Conservation (phyloP, 2,797 vertebrate species). For the Synanceia verrucosa region DNA sequence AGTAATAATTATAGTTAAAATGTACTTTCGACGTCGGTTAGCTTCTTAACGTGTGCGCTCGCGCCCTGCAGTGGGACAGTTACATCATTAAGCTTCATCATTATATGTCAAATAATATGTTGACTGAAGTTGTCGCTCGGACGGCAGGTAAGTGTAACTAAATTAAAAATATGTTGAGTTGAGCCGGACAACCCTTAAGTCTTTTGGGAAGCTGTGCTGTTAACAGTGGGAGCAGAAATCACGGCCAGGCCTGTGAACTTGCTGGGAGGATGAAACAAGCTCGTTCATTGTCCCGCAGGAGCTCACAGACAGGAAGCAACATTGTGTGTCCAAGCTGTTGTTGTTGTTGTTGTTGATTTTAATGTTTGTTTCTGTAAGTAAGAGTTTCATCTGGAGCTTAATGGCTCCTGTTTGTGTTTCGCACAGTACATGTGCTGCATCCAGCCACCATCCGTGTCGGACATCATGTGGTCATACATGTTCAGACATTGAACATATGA, state of each 20-base stretch:
- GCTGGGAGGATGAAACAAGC: slow-evolving; percentile 57
- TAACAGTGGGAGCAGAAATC: slow-evolving; percentile 45
- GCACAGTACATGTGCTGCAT: slow-evolving; percentile 54
- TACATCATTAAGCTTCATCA: no score
- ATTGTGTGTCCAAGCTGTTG: slow-evolving; percentile 29
- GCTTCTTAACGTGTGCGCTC: neutral
- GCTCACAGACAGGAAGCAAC: slow-evolving; percentile 47
- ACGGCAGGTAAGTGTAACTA: no score
- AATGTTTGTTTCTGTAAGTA: slow-evolving; percentile 42
- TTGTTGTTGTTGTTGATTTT: slow-evolving; percentile 26
- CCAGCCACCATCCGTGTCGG: slow-evolving; percentile 72
- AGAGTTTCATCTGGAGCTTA: slow-evolving; percentile 31
- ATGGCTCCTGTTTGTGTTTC: neutral
- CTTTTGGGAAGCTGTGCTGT: neutral
- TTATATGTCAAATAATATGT: neutral
- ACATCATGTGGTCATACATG: slow-evolving; percentile 74
- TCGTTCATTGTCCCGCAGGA: slow-evolving; percentile 56
- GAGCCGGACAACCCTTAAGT: neutral
- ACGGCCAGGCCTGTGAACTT: slow-evolving; percentile 54
- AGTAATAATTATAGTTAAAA: neutral
- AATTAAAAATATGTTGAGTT: no score
- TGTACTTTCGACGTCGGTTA: neutral
- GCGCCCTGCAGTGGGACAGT: neutral
- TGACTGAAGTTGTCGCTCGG: neutral
- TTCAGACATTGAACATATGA: slow-evolving; percentile 62